These are phyloP conservation scores for Spizella passerina DNA, from an alignment of 2,797 vertebrate genomes.

Conservation along the genomic window DNA sequence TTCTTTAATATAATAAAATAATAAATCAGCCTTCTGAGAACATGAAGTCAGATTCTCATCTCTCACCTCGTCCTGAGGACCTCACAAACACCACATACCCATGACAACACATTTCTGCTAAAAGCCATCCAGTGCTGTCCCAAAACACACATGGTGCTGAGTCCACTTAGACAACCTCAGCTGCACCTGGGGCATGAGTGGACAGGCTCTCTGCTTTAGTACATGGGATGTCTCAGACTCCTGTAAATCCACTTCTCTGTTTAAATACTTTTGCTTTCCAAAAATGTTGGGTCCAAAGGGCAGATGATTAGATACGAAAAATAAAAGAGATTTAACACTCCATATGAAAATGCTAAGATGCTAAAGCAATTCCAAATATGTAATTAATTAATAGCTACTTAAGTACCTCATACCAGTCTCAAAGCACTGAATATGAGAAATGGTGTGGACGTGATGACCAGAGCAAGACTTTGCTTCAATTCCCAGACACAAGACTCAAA, in stretches of 20 bases:
- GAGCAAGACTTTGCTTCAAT: background rate
- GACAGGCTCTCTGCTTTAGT: background rate
- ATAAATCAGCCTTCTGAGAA: too few relatives aligned
- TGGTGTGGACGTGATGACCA: fast-evolving
- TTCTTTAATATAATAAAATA: too few relatives aligned
- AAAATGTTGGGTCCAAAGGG: background rate
- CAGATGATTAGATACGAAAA: background rate
- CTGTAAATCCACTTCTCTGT: background rate
- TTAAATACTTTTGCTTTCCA: background rate
- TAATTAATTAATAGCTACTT: background rate
- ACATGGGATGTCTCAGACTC: background rate
- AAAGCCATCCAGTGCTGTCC: background rate
- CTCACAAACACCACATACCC: background rate
- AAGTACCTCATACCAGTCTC: background rate
- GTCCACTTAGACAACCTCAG: background rate
- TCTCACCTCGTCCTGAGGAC: background rate
- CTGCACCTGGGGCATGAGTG: fast-evolving
- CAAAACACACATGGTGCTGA: background rate
- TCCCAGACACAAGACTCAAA: background rate
- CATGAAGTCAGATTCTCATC: too few relatives aligned
- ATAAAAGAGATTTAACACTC: background rate
- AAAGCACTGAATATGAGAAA: background rate
- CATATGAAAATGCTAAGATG: background rate
- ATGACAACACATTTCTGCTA: background rate
- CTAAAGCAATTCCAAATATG: background rate